phyloP scores from a whole-genome alignment of 1,140 invertebrate genomes.

The Myzus persicae region DNA sequence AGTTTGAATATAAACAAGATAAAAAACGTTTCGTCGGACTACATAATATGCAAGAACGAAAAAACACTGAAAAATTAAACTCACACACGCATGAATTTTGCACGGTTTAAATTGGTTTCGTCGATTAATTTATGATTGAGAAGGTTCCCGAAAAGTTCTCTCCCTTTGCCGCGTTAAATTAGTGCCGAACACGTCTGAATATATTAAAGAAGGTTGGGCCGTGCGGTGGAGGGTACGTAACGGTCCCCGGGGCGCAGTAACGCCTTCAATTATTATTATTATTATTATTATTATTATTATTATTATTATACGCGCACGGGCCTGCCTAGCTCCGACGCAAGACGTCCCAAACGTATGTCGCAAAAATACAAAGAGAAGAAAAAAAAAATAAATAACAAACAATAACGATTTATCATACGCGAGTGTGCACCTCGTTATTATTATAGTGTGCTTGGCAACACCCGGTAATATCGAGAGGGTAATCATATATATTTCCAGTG shows the following conservation, averaged over 20 bases:
- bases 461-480: constrained; percentile 7
- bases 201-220: not conserved
- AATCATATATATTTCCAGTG: not conserved
- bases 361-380: not conserved
- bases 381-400: not conserved
- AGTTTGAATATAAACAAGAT: constrained; percentile 25
- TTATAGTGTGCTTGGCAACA: constrained; percentile 13
- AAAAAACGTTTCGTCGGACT: not conserved
- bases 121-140: constrained; percentile 46
- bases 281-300: constrained; percentile 8
- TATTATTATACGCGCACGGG: not conserved
- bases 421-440: constrained; percentile 51
- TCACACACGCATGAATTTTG: not conserved
- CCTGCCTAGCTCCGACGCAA: not conserved
- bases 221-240: not conserved
- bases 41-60: not conserved
- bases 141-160: not conserved
- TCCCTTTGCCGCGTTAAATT: constrained; percentile 16
- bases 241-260: constrained; percentile 53
- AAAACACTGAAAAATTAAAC: not conserved
- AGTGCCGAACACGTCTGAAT: constrained; percentile 36
- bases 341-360: constrained; percentile 39
- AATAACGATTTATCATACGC: constrained; percentile 57
- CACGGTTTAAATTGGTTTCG: constrained; percentile 19
- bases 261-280: constrained; percentile 53